These are phyloP conservation scores for Myoxocephalus aenaeus DNA, from an alignment of 2,797 vertebrate genomes.

Conservation along the genomic window DNA sequence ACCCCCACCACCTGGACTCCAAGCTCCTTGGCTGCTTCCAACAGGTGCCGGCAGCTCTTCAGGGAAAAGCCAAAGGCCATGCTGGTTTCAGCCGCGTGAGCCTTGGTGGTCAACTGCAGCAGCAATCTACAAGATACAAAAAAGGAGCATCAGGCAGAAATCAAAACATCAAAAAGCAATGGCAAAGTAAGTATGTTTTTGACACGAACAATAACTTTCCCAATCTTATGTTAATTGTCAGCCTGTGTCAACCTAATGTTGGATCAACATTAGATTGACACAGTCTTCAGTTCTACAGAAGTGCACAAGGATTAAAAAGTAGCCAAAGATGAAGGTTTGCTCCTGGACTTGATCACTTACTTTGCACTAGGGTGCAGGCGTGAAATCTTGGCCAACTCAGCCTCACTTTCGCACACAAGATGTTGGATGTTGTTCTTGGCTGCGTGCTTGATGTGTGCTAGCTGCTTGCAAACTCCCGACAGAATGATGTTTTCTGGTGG, in stretches of 20 bases:
- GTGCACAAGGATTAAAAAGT: background rate
- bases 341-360: constrained; percentile 81
- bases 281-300: background rate
- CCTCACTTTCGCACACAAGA: constrained; percentile 94
- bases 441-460: constrained; percentile 94
- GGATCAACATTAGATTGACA: background rate
- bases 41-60: constrained; percentile 95
- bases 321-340: background rate
- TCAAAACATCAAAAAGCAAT: background rate
- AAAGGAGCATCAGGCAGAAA: background rate
- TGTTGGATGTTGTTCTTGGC: constrained; percentile 92
- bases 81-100: constrained; percentile 92
- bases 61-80: constrained; percentile 95
- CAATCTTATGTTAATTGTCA: background rate
- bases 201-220: background rate
- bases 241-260: background rate
- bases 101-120: constrained; percentile 95
- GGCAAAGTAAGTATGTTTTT: background rate
- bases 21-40: constrained; percentile 95
- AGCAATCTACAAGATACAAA: constrained; percentile 89
- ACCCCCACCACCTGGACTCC: constrained; percentile 93
- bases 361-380: constrained; percentile 92
- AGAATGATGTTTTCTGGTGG: constrained; percentile 94
- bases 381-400: constrained; percentile 95
- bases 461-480: constrained; percentile 95